A percentile compares a stretch with the other conserved stretches of the same genome.
Evolutionary conservation across 2,113 vertebrate species (phyloP).

Genomic region (Nesoenas mayeri): DNA sequence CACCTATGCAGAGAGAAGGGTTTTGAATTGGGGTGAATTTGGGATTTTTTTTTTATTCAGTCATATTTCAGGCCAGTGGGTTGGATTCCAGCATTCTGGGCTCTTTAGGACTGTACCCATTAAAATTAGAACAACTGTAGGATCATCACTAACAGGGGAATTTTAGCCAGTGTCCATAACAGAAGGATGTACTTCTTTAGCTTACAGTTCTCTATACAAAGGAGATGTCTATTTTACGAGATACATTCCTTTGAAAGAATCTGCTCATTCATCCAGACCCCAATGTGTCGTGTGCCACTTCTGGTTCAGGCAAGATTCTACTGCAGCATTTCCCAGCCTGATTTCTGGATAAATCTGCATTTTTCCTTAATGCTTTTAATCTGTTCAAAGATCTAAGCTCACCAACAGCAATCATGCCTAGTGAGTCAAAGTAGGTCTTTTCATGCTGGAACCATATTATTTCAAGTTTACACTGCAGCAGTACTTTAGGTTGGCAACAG

Average conservation of each 20-base stretch:
- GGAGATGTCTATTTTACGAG: not conserved
- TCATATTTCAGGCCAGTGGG: not conserved
- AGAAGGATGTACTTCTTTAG: not conserved
- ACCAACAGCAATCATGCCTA: not conserved
- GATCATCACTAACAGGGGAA: not conserved
- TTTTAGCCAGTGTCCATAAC: not conserved
- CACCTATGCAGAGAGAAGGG: not conserved
- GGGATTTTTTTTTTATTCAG: not conserved
- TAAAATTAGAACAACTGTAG: not conserved
- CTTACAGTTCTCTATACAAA: not conserved
- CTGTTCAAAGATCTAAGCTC: not conserved
- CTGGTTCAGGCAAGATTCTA: not conserved
- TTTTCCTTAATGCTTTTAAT: not conserved
- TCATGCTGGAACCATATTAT: not conserved
- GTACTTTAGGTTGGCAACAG: not conserved
- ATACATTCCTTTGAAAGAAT: not conserved
- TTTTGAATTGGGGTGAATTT: not conserved
- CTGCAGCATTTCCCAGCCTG: not conserved
- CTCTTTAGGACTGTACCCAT: not conserved
- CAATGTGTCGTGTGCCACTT: accelerated
- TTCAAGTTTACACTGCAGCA: not conserved
- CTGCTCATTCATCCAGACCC: not conserved
- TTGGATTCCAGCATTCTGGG: not conserved
- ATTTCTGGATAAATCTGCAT: not conserved
- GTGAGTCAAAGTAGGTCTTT: not conserved